Base-by-base conservation (phyloP, 2,113 vertebrate species). In the Cynoglossus semilaevis region DNA sequence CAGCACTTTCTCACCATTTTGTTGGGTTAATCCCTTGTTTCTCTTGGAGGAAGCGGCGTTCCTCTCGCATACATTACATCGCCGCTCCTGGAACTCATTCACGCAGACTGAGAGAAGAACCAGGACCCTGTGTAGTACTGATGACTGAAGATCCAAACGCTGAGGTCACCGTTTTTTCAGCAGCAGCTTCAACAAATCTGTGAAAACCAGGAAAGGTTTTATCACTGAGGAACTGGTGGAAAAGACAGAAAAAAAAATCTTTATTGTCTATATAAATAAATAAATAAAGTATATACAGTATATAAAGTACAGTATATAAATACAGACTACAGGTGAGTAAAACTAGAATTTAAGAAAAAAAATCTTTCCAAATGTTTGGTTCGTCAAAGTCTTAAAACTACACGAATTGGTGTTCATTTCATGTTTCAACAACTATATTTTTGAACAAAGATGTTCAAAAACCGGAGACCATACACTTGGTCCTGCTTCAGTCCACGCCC, bases 1-100 rank as follows among this genome's bases (percentile, higher is more conserved):
- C 88, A 87, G 84, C 84, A 85, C 44, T 88, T 88, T 87, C 64
- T 71, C 74, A 79, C 63, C 72, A 81, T 83, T 85, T 82, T 83
- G 79, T 85, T 64, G 67, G 69, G 75, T 72, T 83, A 79, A 84
- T 84, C 75, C 76, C 80, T 80, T 71, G 79, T 90, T 85, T 86
- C 79, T 81, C 49, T 77, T 40, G 58, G 76, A 78, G 70, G 76
- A 76, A 76, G 63, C 63, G 37, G 61, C 58, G 65, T 56, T 67
- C 72, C 60, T 78, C 70, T 71, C 74, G 77, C 72, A 75, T 77
- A 63, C 60, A 79, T 84, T 81, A 85, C 41, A 17, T 29, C 15
- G 19, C 22, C 6, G 48, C 29, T 38, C 60, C 51, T 63, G 65
- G 67, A 71, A 72, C 67, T 67, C 69, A 49, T 58, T 46, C 51